These are phyloP conservation scores for Apodemia zela DNA, from an alignment of 2,888 invertebrate genomes.

Conservation along the genomic window DNA sequence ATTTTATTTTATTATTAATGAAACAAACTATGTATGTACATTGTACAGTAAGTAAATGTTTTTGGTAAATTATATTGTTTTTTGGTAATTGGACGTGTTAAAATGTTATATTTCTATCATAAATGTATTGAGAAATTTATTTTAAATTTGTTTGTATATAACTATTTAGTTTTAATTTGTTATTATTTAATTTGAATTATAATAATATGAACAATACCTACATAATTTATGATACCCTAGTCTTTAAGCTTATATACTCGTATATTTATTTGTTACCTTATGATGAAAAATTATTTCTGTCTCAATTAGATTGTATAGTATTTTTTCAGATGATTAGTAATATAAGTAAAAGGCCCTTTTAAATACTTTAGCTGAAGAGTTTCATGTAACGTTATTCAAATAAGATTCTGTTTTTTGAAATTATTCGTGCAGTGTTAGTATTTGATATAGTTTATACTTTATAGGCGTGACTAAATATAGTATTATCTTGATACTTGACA, in stretches of 20 bases:
- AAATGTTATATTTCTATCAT: background rate
- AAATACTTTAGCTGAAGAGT: background rate
- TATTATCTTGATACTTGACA: no score
- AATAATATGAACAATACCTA: background rate
- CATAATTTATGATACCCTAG: background rate
- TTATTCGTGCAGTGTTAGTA: no score
- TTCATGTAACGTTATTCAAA: background rate
- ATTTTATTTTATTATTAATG: background rate
- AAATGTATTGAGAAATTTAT: background rate
- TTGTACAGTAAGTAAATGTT: background rate
- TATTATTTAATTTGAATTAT: background rate
- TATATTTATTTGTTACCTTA: background rate
- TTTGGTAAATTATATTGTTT: background rate
- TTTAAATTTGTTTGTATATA: conserved; percentile 8
- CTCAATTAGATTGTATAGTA: background rate
- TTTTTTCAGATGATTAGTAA: background rate
- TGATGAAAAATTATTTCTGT: background rate
- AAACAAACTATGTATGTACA: background rate
- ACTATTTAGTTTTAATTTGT: background rate
- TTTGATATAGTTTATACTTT: no score
- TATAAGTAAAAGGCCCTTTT: background rate
- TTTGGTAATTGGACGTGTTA: background rate
- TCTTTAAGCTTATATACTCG: background rate
- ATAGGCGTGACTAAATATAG: no score
- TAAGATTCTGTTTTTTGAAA: background rate